These are phyloP conservation scores for Camponotus floridanus DNA, from an alignment of 1,140 invertebrate genomes.

Conservation along the genomic window DNA sequence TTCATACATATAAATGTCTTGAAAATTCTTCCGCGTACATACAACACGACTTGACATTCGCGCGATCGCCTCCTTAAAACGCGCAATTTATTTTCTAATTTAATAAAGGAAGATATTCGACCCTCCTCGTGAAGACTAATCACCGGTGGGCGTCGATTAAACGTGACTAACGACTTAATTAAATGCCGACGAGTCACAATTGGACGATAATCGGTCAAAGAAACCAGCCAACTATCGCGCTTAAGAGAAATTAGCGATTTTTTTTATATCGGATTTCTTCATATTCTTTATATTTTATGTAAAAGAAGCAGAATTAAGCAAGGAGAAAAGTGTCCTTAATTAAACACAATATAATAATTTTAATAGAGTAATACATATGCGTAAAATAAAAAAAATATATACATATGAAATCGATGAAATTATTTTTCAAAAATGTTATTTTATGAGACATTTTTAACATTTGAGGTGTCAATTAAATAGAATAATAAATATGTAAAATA, in stretches of 20 bases:
- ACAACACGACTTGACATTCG: background rate
- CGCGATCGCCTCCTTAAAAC: background rate
- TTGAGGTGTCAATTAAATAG: too few species aligned
- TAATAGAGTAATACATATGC: background rate
- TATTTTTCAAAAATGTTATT: too few species aligned
- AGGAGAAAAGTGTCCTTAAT: background rate
- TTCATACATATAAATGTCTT: background rate
- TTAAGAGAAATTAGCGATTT: background rate
- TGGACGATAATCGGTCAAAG: background rate
- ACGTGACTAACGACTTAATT: constrained; percentile 23
- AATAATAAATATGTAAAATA: too few species aligned
- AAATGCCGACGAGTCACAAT: constrained; percentile 8
- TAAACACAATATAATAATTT: background rate
- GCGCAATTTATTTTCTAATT: constrained; percentile 25
- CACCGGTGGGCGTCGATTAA: background rate
- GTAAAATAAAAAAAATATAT: background rate
- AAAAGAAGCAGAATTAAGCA: background rate
- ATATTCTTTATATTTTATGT: background rate
- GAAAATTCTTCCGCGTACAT: background rate
- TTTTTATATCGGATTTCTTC: background rate
- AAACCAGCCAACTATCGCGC: background rate
- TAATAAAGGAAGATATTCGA: constrained; percentile 2
- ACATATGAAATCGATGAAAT: too few species aligned
- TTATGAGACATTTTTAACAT: too few species aligned
- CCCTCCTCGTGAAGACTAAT: background rate